Evolutionary conservation across 2,888 invertebrate genomes (phyloP).

Genomic region (Anoplius nigerrimus): DNA sequence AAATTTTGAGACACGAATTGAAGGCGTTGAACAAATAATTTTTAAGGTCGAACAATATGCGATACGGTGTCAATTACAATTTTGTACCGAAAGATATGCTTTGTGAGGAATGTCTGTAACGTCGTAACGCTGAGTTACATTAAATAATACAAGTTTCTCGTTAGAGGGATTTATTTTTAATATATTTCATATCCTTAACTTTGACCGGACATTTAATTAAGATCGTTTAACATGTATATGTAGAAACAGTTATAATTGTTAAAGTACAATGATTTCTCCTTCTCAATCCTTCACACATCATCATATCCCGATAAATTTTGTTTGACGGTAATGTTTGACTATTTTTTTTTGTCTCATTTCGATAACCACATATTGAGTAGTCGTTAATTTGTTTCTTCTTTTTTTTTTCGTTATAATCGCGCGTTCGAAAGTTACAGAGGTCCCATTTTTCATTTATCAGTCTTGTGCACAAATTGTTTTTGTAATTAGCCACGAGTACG

Average conservation of each 20-base stretch:
- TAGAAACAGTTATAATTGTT: constrained; percentile 67
- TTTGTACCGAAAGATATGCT: not conserved
- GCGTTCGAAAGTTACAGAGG: constrained; percentile 62
- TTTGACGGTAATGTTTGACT: too few relatives aligned
- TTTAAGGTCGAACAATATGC: not conserved
- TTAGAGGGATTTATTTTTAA: constrained; percentile 62
- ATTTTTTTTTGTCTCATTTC: constrained; percentile 21
- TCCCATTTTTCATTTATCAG: constrained; percentile 53
- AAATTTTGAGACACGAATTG: constrained; percentile 83
- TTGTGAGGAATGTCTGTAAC: not conserved
- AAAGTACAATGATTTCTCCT: constrained; percentile 62
- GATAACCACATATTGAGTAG: constrained; percentile 60
- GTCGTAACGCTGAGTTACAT: not conserved
- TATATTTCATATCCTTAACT: constrained; percentile 64
- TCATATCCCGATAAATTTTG: constrained; percentile 40
- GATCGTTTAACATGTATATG: constrained; percentile 63
- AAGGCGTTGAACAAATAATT: not conserved
- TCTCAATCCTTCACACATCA: constrained; percentile 33
- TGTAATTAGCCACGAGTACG: constrained; percentile 4
- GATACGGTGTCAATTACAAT: not conserved
- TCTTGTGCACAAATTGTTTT: constrained; percentile 47
- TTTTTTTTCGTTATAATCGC: constrained; percentile 43
- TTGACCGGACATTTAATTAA: constrained; percentile 67
- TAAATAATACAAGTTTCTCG: not conserved
- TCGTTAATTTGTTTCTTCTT: constrained; percentile 39